Evolutionary conservation across 1,140 invertebrate species (phyloP).

Genomic region (Epicauta chinensis): DNA sequence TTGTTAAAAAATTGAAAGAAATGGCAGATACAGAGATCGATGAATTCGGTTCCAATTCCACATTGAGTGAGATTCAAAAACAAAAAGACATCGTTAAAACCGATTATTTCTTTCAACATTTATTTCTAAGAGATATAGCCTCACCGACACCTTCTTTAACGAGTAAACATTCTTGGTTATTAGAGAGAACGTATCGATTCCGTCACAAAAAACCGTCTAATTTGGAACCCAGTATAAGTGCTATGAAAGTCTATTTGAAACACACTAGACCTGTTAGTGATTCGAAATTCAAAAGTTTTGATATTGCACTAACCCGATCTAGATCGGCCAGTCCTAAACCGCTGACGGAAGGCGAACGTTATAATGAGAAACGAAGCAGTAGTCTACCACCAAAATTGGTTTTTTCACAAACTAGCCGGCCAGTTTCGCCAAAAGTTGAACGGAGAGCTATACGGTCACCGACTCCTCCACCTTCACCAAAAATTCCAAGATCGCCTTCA

Average conservation of each 20-base stretch:
- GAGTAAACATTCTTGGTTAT: slow-evolving; percentile 48
- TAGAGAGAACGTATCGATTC: slow-evolving; percentile 58
- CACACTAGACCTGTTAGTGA: slow-evolving; percentile 63
- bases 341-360: slow-evolving; percentile 27
- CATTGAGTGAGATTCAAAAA: slow-evolving; percentile 48
- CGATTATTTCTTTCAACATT: slow-evolving; percentile 63
- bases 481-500: slow-evolving; percentile 57
- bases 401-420: slow-evolving; percentile 31
- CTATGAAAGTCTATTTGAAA: slow-evolving; percentile 55
- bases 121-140: slow-evolving; percentile 52
- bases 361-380: slow-evolving; percentile 43
- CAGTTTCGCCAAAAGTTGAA: slow-evolving; percentile 27
- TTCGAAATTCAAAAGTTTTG: slow-evolving; percentile 63
- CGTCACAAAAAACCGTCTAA: slow-evolving; percentile 42
- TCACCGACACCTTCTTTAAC: slow-evolving; percentile 34
- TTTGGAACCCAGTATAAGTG: slow-evolving; percentile 51
- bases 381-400: slow-evolving; percentile 51
- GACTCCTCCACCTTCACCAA: slow-evolving; percentile 37
- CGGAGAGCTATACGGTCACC: no score
- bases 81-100: slow-evolving; percentile 52
- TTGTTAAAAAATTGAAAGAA: slow-evolving; percentile 29
- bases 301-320: slow-evolving; percentile 37
- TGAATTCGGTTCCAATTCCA: slow-evolving; percentile 23
- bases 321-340: slow-evolving; percentile 36
- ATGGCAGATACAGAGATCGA: slow-evolving; percentile 7